Evolutionary conservation across 2,888 invertebrate species (phyloP), one percentile per base, ranked within the genome.

Genomic region (Rhaphigaster nebulosa): DNA sequence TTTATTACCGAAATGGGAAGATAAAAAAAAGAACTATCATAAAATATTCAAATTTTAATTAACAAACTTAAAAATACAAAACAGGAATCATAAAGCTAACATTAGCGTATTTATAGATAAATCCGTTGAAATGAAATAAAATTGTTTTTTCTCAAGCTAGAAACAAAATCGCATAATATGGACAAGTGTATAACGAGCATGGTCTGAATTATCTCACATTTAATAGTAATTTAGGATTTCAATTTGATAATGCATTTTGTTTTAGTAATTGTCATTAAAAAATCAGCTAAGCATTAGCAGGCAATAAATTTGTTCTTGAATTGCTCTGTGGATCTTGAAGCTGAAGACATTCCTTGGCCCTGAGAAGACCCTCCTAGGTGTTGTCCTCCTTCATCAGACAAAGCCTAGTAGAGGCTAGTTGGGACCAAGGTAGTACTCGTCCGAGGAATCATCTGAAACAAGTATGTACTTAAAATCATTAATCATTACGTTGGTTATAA

Each of bases 371-470:
- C 91, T 91, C 87, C 91, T 91, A 91, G 90, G 65, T n/a, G 60
- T 90, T 91, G 91, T 91, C 91, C 87, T 41, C 45, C 34, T 76
- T 87, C 41, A 60, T 52, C 60, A 89, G 91, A 91, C 91, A 91
- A 91, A 91, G 91, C 91, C 91, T 91, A 91, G 91, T 56, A 91
- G 91, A 91, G 91, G 91, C 91, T 91, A 91, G 50, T 80, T 60
- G 60, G 90, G 90, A 54, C 76, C 52, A 54, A 70, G 84, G 80
- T 38, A 89, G 45, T 45, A 1, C 20, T 13, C 29, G 2, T 12
- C 13, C 13, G 20, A 12, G 3, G 13, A 4, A 4, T 6, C 52
- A 26, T 29, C 87, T 87, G 87, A 54, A 87, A 87, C 54, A 87
- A 38, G 6, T 20, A 76, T 38, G 4, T 23, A 34, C 70, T 38